Conservation (phyloP, 92 coral and sea anemone species). For the Epizoanthus stellaris region DNA sequence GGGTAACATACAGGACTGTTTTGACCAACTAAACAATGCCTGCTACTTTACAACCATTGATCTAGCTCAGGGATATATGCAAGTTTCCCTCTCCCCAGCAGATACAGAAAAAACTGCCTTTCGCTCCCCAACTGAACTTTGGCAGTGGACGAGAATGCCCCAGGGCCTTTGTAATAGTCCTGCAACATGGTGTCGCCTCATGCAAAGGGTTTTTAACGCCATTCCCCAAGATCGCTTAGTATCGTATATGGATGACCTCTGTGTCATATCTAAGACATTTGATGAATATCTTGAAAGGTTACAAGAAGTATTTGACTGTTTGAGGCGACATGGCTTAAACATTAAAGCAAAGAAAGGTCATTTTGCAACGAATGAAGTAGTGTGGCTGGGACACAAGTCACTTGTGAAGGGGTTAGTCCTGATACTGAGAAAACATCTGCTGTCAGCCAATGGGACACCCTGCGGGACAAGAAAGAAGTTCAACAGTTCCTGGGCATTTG, state of each 20-base stretch:
- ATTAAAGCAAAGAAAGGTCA: constrained; percentile 40
- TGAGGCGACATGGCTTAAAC: constrained; percentile 41
- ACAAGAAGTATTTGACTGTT: constrained; percentile 27
- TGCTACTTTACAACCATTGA: constrained; percentile 38
- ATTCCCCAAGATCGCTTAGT: constrained; percentile 47
- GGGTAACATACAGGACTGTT: constrained; percentile 43
- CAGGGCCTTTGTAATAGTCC: constrained; percentile 53
- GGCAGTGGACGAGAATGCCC: constrained; percentile 69
- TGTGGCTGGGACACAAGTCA: constrained; percentile 43
- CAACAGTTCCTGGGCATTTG: constrained; percentile 51
- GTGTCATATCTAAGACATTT: constrained; percentile 46
- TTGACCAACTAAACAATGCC: constrained; percentile 38
- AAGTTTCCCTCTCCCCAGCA: constrained; percentile 45
- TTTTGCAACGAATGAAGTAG: constrained; percentile 34
- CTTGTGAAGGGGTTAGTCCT: constrained; percentile 31
- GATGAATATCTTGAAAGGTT: constrained; percentile 46
- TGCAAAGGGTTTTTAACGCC: constrained; percentile 47
- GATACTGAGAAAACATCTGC: constrained; percentile 33
- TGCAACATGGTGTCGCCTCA: constrained; percentile 57
- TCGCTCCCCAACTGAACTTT: constrained; percentile 49
- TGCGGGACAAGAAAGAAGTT: constrained; percentile 51
- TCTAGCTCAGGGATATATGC: constrained; percentile 52
- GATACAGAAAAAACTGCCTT: constrained; percentile 57
- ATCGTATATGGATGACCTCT: constrained; percentile 49
- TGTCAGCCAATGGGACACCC: constrained; percentile 38